Evolutionary conservation across 2,113 vertebrate genomes (phyloP), one percentile per base, ranked within the genome.

Genomic region (Pycnonotus jocosus): DNA sequence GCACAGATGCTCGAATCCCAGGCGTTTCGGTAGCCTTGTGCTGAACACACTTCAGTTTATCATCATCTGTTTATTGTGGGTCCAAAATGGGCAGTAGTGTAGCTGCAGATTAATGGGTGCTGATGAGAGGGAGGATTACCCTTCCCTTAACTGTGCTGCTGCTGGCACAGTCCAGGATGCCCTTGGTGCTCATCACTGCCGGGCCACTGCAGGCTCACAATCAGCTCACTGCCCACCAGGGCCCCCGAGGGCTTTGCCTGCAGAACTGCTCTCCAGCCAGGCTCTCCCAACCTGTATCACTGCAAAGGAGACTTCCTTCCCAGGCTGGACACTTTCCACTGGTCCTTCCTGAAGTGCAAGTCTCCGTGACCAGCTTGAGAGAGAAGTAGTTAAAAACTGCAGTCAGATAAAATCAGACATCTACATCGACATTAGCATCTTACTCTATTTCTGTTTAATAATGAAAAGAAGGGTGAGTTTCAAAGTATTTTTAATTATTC

Each of bases 141-240:
- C 45, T 65, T 73, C 40, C 42, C 18, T 87, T 33, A 33, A 28
- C 35, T 28, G 16, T 81, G 79, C 25, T 73, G 8, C 45, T 78
- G n/a, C 79, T 73, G 60, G 16, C 53, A 42, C 22, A 50, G 25
- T 48, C 25, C 19, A 27, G 44, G 25, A 22, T 69, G 22, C 38
- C 40, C 30, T 20, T 42, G 74, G 28, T 5, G 6, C 22, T 50
- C 1, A 0, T 23, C 42, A 16, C 40, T 65, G 50, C 30, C 33
- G 0, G 1, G 44, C 33, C 20, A 2, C 74, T 35, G n/a, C 45
- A 53, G 54, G 31, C 20, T 54, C 30, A 24, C 0, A 0, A 4
- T 82, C 42, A 57, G 35, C 22, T 76, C 11, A 0, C 27, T 45
- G 56, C 31, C 38, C 25, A 18, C 15, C 19, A 28, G 2, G 11